Evolutionary conservation across 2,888 invertebrate species (phyloP).

Genomic region (Lysandra coridon): DNA sequence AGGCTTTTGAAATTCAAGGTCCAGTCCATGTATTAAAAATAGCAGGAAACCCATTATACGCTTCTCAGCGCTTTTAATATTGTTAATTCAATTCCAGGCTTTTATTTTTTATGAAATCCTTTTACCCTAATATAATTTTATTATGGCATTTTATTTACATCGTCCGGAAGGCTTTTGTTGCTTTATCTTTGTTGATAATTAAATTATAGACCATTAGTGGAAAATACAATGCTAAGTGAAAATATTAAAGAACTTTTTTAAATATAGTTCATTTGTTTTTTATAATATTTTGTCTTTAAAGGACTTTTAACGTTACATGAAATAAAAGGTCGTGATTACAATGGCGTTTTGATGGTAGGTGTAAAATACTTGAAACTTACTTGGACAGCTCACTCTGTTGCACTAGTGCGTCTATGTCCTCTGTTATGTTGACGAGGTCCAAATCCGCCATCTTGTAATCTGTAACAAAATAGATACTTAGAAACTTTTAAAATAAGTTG

Average conservation of each 20-base stretch:
- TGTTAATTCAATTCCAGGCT: not conserved
- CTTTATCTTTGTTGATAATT: slow-evolving; percentile 13
- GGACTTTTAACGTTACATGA: not conserved
- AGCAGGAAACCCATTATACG: slow-evolving; percentile 18
- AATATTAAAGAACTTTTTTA: not conserved
- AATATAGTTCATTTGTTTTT: not conserved
- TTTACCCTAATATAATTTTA: not conserved
- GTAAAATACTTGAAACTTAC: slow-evolving; percentile 42
- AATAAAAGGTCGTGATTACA: too few species aligned
- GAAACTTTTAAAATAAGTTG: too few species aligned
- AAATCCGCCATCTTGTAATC: slow-evolving; percentile 47
- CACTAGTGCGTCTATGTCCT: slow-evolving; percentile 43
- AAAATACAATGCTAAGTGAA: not conserved
- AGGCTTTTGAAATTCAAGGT: not conserved
- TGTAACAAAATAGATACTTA: slow-evolving; percentile 41
- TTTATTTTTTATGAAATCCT: not conserved
- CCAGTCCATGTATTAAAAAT: not conserved
- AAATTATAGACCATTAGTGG: slow-evolving; percentile 2
- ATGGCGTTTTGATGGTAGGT: too few species aligned
- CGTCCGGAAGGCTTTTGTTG: slow-evolving; percentile 5
- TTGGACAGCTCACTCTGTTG: slow-evolving; percentile 50
- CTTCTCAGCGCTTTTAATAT: not conserved
- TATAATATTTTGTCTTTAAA: not conserved
- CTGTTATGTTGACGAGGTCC: slow-evolving; percentile 46
- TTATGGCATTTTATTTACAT: not conserved